Evolutionary conservation across 2,888 invertebrate genomes (phyloP).

Genomic region (Bimastos eiseni): DNA sequence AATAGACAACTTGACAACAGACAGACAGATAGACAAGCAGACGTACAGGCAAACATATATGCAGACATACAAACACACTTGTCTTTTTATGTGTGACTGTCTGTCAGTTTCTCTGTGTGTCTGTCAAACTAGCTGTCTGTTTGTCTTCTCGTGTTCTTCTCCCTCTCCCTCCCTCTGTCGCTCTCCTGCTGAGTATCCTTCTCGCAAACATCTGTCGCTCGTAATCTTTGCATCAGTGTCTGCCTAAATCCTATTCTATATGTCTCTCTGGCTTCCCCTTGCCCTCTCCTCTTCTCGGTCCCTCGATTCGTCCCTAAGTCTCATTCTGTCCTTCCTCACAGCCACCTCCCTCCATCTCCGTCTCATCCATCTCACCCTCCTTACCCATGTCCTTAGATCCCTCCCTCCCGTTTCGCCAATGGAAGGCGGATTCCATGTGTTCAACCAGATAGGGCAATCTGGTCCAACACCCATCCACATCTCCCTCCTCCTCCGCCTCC

Average conservation of each 20-base stretch:
- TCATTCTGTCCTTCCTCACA: neutral
- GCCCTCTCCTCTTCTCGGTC: neutral
- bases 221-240: too few relatives aligned
- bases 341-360: neutral
- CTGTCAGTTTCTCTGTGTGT: neutral
- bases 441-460: neutral
- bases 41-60: too few relatives aligned
- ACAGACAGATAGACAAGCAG: too few relatives aligned
- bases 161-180: neutral
- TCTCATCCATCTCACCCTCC: neutral
- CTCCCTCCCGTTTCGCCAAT: neutral
- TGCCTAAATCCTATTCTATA: neutral
- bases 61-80: too few relatives aligned
- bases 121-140: neutral
- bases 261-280: neutral
- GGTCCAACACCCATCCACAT: neutral
- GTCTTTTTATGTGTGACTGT: neutral
- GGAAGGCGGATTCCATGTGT: constrained; percentile 4
- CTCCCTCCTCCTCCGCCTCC: neutral
- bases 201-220: neutral
- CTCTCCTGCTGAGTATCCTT: neutral
- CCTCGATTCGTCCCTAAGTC: neutral
- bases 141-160: neutral
- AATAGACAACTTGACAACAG: too few relatives aligned
- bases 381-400: neutral